A percentile compares a stretch with the other conserved stretches of the same genome.
These are phyloP conservation scores for Elanoides forficatus DNA, from an alignment of 2,113 vertebrate genomes.

Conservation along the genomic window DNA sequence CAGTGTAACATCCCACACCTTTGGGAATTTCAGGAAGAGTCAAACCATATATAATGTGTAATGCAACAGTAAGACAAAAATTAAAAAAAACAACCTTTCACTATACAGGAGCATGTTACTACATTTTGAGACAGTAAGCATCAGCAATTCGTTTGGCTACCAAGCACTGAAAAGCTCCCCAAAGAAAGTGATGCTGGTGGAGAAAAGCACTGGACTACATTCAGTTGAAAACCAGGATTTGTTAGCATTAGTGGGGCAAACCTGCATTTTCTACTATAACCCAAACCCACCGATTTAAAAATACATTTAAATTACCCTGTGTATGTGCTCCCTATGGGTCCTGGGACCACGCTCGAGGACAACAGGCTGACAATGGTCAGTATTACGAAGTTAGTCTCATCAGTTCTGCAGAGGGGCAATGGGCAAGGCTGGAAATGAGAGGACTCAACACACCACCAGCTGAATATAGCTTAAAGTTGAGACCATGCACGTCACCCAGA, in stretches of 20 bases:
- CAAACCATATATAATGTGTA: not conserved
- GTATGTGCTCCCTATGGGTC: not conserved
- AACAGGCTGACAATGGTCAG: not conserved
- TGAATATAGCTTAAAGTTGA: not conserved
- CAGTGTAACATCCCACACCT: not conserved
- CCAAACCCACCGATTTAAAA: not conserved
- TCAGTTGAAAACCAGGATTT: not conserved
- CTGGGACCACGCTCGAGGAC: not conserved
- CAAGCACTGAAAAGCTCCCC: not conserved
- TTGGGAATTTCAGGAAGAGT: not conserved
- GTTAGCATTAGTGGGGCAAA: not conserved
- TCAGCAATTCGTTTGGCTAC: fast-evolving
- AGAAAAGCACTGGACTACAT: not conserved
- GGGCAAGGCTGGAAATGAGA: not conserved
- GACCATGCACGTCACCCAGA: fast-evolving
- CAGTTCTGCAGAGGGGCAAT: not conserved
- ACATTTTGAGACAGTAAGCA: not conserved
- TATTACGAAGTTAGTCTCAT: not conserved
- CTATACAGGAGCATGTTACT: not conserved
- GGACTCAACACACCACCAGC: not conserved
- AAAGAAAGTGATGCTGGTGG: not conserved
- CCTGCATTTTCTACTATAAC: not conserved
- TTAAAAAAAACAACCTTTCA: not conserved
- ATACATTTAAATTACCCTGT: not conserved
- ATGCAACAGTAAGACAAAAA: not conserved